These are phyloP conservation scores for Lycorma delicatula DNA, from an alignment of 1,140 invertebrate genomes.

Conservation along the genomic window DNA sequence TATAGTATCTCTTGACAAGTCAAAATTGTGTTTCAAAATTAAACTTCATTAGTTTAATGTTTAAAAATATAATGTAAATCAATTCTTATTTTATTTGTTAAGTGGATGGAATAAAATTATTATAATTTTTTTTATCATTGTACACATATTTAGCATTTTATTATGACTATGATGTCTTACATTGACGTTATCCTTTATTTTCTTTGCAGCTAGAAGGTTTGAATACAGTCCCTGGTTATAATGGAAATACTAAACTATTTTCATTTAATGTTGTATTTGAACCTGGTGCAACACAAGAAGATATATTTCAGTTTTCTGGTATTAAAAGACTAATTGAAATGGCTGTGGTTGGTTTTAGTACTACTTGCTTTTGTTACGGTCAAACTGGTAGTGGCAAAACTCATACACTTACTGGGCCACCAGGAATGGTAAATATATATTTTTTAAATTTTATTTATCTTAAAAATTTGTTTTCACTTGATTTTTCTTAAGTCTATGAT, in stretches of 20 bases:
- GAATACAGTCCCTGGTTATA: slow-evolving; percentile 22
- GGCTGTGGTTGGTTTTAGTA: slow-evolving; percentile 87
- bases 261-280: slow-evolving; percentile 87
- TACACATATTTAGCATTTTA: no score
- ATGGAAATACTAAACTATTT: slow-evolving; percentile 59
- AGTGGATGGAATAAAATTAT: no score
- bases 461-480: no score
- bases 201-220: slow-evolving; percentile 28
- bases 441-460: background rate
- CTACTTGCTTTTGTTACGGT: slow-evolving; percentile 91
- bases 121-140: no score
- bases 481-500: no score
- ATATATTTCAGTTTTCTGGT: slow-evolving; percentile 51
- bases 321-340: slow-evolving; percentile 81
- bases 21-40: no score
- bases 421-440: slow-evolving; percentile 55
- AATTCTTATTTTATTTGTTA: no score
- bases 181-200: no score
- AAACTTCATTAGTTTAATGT: no score
- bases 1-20: no score
- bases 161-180: no score
- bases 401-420: slow-evolving; percentile 88
- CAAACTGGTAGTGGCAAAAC: slow-evolving; percentile 97
- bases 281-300: slow-evolving; percentile 69
- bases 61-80: no score